Base-by-base conservation (phyloP, 1,140 invertebrate species). In the Micrasema longulum region DNA sequence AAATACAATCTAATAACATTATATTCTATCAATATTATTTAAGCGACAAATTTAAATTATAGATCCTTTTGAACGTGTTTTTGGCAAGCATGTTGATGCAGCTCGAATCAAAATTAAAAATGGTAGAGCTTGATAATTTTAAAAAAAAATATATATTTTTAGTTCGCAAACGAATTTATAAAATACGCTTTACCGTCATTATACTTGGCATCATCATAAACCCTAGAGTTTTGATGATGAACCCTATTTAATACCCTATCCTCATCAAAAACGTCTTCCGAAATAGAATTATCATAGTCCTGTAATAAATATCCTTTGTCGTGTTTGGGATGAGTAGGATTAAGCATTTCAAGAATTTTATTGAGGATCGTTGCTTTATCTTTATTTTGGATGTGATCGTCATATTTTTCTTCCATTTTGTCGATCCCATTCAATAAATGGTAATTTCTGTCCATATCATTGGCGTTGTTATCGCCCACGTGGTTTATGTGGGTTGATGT, bases 181-280 rank as follows among this genome's bases (percentile, higher is more conserved):
- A 31, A 31, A 31, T 31, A 31, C 7, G 3, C 26, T 4, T 31
- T 31, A 31, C 7, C 26, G 7, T 31, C 26, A 31, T 31, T 31
- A 31, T 26, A 31, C 14, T 48, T 48, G 5, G 20, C 14, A 12
- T 48, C 22, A 26, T 64, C 43, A 10, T 47, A 47, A 22, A 64
- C 7, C 41, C 60, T 71, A 20, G 26, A 69, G 43, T 73, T 73
- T 14, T 70, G 60, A 62, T 73, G 71, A 47, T 73, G 72, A 20
- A 69, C 67, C 60, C 72, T 53, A 23, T 66, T 64, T 31, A 69
- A 48, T 6, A 43, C 62, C 47, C 20, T 69, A 2, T 73, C 72
- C 38, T 69, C 67, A 22, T 68, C 65, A n/a, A 43, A 53, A 14
- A 38, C n/a, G 2, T 68, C 38, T 60, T 38, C 16, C 18, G 55